Conservation (phyloP, 2,888 invertebrate species). For the Pherbina coryleti region DNA sequence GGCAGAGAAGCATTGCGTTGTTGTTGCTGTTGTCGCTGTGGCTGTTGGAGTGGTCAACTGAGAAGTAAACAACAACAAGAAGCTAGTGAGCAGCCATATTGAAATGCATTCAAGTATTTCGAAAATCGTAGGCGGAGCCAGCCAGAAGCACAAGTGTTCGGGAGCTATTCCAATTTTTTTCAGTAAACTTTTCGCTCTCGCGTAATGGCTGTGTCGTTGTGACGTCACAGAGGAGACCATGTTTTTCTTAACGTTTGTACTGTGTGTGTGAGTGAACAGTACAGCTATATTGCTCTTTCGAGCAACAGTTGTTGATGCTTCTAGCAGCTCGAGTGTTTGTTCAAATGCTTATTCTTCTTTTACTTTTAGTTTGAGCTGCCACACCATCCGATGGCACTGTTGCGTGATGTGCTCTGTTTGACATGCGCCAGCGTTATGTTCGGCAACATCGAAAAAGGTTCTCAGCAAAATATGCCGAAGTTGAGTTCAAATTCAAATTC, state of each 20-base stretch:
- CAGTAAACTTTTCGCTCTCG: no score
- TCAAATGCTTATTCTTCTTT: not conserved
- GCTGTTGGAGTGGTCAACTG: not conserved
- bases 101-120: slow-evolving; percentile 69
- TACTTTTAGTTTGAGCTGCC: not conserved
- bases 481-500: slow-evolving; percentile 7
- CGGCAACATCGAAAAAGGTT: not conserved
- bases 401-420: slow-evolving; percentile 24
- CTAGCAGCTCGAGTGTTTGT: not conserved
- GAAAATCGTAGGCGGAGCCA: slow-evolving; percentile 66
- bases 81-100: slow-evolving; percentile 56
- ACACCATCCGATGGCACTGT: slow-evolving; percentile 1
- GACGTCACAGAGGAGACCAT: slow-evolving; percentile 38
- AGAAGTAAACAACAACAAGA: not conserved
- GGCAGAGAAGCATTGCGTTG: no score
- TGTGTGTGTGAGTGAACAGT: slow-evolving; percentile 43
- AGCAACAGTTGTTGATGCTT: not conserved
- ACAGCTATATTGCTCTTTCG: slow-evolving; percentile 46
- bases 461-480: not conserved
- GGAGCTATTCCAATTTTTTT: not conserved
- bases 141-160: slow-evolving; percentile 43
- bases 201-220: slow-evolving; percentile 7
- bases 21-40: not conserved
- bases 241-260: slow-evolving; percentile 27
- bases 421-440: slow-evolving; percentile 29